These are phyloP conservation scores for Pluvialis apricaria DNA, from an alignment of 2,113 vertebrate genomes.

Conservation along the genomic window DNA sequence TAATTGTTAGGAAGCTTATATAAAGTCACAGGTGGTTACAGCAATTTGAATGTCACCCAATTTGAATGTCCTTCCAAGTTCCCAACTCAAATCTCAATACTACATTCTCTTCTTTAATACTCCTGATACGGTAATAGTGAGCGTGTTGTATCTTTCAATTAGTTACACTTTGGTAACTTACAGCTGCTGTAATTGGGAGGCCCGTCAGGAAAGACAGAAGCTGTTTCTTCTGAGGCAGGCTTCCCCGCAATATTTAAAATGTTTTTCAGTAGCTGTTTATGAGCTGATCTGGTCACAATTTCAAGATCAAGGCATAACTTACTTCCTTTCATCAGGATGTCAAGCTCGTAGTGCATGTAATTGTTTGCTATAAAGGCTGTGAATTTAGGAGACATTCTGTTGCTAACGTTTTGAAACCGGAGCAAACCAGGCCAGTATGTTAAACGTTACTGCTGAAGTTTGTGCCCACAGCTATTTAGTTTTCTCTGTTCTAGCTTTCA, in stretches of 20 bases:
- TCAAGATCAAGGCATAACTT: conserved; percentile 25
- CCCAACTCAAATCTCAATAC: not conserved
- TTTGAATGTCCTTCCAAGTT: not conserved
- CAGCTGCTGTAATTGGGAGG: not conserved
- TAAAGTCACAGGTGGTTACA: not conserved
- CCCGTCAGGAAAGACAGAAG: conserved; percentile 15
- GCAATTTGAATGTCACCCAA: not conserved
- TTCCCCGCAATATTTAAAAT: not conserved
- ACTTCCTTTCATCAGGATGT: not conserved
- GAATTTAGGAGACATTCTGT: not conserved
- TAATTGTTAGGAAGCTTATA: not conserved
- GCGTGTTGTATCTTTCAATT: not conserved
- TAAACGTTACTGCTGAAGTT: not conserved
- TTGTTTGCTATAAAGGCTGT: not conserved
- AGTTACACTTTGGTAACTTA: not conserved
- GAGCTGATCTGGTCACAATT: conserved; percentile 12
- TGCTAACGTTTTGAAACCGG: not conserved
- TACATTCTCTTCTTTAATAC: not conserved
- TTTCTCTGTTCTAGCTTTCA: not conserved
- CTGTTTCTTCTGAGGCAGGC: not conserved
- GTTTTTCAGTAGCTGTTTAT: conserved; percentile 15
- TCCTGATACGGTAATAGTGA: not conserved
- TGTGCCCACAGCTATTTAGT: not conserved
- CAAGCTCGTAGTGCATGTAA: not conserved
- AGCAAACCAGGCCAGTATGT: not conserved